Conservation (phyloP, 2,113 vertebrate genomes). For the Martes martes region DNA sequence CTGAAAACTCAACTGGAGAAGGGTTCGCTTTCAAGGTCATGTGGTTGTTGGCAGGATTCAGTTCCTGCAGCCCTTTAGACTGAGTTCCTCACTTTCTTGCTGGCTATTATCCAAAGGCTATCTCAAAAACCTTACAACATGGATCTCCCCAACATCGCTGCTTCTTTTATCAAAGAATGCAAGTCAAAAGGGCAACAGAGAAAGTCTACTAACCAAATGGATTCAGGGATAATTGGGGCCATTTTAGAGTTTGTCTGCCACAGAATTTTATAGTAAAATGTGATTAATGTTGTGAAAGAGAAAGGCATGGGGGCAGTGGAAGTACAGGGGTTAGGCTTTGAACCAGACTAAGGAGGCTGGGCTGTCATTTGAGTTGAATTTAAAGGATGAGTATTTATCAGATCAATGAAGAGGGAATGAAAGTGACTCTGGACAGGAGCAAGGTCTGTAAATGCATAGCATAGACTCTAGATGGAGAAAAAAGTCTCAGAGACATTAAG, state of each 20-base stretch:
- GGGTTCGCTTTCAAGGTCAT: background rate
- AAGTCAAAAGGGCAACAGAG: background rate
- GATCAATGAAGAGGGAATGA: background rate
- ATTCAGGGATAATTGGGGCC: background rate
- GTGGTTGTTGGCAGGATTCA: background rate
- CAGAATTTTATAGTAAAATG: background rate
- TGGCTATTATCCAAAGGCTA: background rate
- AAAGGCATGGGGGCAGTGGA: background rate
- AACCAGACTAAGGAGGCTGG: background rate
- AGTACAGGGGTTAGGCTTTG: background rate
- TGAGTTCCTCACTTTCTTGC: background rate
- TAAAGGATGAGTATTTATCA: background rate
- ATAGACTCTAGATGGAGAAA: background rate
- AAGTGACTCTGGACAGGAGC: background rate
- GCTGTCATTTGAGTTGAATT: background rate
- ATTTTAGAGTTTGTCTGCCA: background rate
- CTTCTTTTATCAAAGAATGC: background rate
- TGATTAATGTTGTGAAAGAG: background rate
- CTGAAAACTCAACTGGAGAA: background rate
- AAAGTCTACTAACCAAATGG: background rate
- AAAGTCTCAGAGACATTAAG: background rate
- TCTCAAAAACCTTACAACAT: background rate
- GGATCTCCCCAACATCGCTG: background rate
- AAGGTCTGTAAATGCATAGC: background rate
- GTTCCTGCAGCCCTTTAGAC: background rate